Evolutionary conservation across 2,888 invertebrate genomes (phyloP), one percentile per base, ranked within the genome.

Genomic region (Campoletis raptor): DNA sequence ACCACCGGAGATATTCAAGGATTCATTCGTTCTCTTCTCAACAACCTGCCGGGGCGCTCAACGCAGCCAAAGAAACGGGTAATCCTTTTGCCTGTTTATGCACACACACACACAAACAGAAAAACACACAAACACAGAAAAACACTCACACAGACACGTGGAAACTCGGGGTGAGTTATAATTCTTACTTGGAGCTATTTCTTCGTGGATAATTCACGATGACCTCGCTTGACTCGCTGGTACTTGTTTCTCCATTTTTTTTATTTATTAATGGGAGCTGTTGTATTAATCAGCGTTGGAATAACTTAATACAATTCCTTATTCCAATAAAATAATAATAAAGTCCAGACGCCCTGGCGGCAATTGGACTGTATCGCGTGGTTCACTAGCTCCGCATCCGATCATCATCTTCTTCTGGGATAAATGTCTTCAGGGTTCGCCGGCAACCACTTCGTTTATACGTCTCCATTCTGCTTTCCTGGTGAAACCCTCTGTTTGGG

Each of bases 1-100:
- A 10, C 36, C 40, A 36, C 37, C 30, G n/a, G 45, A 72, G 21
- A 66, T 83, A 86, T 83, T 77, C 83, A 57, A 86, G 86, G 80
- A 86, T 86, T 86, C 83, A 86, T 86, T 86, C 85, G 85, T 83
- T 81, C 81, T 83, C 86, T 83, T 83, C 80, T 83, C 86, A 78
- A 83, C 86, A 86, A 83, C 86, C 86, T 86, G 86, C 86, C 83
- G 67, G n/a, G 48, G 37, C 40, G 54, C 57, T 8, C 54, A 79
- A 74, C 79, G 78, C 30, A 83, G 77, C 73, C 86, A 77, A 77
- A 76, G 36, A 21, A 79, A 72, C 80, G 80, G 77, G 72, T 86
- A 78, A 86, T 86, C 86, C 86, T 77, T 69, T 77, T 30, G 76
- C 54, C 18, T 67, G 52, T 24, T 61, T 30, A 30, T 30, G 61